Evolutionary conservation across 1,140 invertebrate species (phyloP), one percentile per base, ranked within the genome.

Genomic region (Lethocerus indicus): DNA sequence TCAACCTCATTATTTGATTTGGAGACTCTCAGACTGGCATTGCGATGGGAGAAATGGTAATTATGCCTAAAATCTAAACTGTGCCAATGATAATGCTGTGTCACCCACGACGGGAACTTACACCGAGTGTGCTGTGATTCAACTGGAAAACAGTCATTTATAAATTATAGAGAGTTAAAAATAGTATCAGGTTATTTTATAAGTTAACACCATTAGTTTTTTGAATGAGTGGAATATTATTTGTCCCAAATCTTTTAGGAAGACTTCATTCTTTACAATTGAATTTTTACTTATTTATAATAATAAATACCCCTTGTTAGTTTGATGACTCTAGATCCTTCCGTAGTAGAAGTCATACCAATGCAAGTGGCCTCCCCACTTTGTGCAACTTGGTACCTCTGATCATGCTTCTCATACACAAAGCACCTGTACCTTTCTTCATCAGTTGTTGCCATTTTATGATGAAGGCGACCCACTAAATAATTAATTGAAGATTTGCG

Each of bases 401-500:
- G 60, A 7, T 54, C 54, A 13, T 51, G 59, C 59, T 71, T 67
- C 59, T 70, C 71, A 55, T 74, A 78, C 28, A 79, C 70, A 62
- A 81, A 83, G 60, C 80, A 83, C n/a, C 79, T 67, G 58, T 76
- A 79, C 51, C 69, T 67, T 51, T 75, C 72, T 60, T 78, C 74
- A 60, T 76, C 67, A 23, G 65, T 67, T 18, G 66, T 66, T 25
- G 67, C 66, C 50, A 69, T 71, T 53, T 61, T 61, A 59, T 72
- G 64, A 49, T 66, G 64, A 58, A 76, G 59, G 63, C 73, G 71
- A 0, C 83, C 84, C 32, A 89, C 80, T 27, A 89, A 69, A 63
- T 88, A 89, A 51, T 78, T 70, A 7, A 78, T 75, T 44, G 81
- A 85, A 35, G 85, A 83, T 61, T 89, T 85, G 62, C 83, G 86